Percentiles rank a stretch among this genome's conserved stretches.
phyloP scores from a whole-genome alignment of 1,140 invertebrate genomes.

The Ridgeia piscesae region DNA sequence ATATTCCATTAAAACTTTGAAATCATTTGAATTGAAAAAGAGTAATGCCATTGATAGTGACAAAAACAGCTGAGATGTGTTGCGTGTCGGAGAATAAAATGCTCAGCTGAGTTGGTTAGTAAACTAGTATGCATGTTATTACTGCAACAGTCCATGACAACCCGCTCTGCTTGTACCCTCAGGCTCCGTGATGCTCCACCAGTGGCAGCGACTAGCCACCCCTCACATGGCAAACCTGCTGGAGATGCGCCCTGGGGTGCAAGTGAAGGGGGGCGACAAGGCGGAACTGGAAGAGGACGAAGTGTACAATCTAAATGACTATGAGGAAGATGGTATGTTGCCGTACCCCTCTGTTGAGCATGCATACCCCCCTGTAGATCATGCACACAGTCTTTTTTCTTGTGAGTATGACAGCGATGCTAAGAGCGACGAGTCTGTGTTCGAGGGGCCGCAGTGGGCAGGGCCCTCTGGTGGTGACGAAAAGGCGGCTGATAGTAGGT shows the following conservation, averaged over 20 bases:
- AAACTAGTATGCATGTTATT: too few relatives aligned
- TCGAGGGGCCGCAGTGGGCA: neutral
- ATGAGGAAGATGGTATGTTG: slow-evolving; percentile 78
- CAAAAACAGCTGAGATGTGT: neutral
- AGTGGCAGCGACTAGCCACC: slow-evolving; percentile 92
- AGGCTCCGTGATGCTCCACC: slow-evolving; percentile 83
- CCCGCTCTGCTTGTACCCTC: neutral
- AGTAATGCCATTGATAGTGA: neutral
- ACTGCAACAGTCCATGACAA: neutral
- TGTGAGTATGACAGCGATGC: neutral
- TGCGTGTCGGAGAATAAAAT: too few relatives aligned
- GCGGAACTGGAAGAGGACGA: slow-evolving; percentile 73
- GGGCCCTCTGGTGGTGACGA: slow-evolving; percentile 6
- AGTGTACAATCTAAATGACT: slow-evolving; percentile 78
- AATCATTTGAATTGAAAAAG: neutral
- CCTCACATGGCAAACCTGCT: slow-evolving; percentile 86
- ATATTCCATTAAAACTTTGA: neutral
- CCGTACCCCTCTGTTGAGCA: slow-evolving; percentile 9
- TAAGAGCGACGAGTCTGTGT: neutral
- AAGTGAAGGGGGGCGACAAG: slow-evolving; percentile 77
- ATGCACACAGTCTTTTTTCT: neutral
- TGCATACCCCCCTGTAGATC: slow-evolving; percentile 9
- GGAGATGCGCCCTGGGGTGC: slow-evolving; percentile 87
- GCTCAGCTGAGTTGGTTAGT: too few relatives aligned
- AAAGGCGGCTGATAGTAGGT: neutral